A percentile compares a stretch with the other conserved stretches of the same genome.
phyloP scores from a whole-genome alignment of 2,797 vertebrate genomes.

The Remorina albescens region DNA sequence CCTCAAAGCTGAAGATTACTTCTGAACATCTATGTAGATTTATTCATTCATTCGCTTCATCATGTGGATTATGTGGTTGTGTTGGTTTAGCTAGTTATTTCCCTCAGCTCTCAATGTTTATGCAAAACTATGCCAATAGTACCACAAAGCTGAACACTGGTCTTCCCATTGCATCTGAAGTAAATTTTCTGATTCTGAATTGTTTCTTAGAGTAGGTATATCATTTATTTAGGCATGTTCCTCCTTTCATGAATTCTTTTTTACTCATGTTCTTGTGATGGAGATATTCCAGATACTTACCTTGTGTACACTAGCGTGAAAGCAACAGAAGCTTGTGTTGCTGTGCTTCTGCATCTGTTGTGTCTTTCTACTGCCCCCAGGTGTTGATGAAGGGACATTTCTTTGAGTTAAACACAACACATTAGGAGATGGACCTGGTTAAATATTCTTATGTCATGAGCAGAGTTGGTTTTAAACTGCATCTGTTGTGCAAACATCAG shows the following conservation, averaged over 20 bases:
- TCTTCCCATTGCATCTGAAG: not conserved
- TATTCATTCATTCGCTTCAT: not conserved
- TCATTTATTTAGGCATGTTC: not conserved
- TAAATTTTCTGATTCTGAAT: no score
- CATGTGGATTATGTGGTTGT: not conserved
- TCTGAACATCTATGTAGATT: no score
- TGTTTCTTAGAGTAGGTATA: no score
- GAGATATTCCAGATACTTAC: not conserved
- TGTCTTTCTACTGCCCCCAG: constrained; percentile 38
- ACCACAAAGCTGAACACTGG: no score
- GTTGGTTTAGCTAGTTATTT: not conserved
- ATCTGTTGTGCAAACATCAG: constrained; percentile 10
- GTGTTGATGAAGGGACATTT: constrained; percentile 24
- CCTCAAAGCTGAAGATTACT: not conserved
- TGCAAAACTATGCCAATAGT: not conserved
- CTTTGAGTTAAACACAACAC: not conserved
- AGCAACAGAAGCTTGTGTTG: not conserved
- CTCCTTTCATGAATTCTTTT: not conserved
- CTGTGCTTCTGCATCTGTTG: not conserved
- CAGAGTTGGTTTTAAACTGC: not conserved
- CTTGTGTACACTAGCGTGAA: not conserved
- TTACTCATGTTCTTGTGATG: not conserved
- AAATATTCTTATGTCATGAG: not conserved
- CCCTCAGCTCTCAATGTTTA: no score
- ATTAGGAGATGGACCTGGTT: not conserved